Conservation (phyloP, 2,888 invertebrate genomes). For the Pardosa pseudoannulata region DNA sequence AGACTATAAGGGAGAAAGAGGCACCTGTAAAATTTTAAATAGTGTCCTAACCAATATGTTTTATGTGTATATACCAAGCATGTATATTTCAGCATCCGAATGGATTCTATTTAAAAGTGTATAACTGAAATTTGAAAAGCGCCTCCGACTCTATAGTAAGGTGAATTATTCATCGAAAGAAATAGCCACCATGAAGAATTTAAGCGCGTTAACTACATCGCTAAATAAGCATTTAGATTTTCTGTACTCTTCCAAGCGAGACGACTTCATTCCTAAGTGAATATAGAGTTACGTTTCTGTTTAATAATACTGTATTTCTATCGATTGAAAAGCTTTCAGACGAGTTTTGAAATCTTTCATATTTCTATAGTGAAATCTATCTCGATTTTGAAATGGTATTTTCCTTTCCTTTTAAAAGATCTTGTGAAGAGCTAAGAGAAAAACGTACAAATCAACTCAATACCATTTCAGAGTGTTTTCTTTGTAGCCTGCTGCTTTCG, state of each 20-base stretch:
- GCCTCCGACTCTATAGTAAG: too few species aligned
- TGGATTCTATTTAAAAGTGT: too few species aligned
- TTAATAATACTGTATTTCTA: slow-evolving; percentile 23
- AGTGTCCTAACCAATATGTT: too few species aligned
- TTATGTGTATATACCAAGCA: too few species aligned
- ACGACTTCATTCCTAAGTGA: not conserved
- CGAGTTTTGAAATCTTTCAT: slow-evolving; percentile 19
- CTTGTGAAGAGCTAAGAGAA: slow-evolving; percentile 29
- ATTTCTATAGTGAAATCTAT: slow-evolving; percentile 21
- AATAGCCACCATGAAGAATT: too few species aligned
- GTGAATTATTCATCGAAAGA: too few species aligned
- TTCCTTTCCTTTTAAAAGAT: slow-evolving; percentile 33
- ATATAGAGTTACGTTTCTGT: slow-evolving; percentile 11
- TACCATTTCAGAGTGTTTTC: slow-evolving; percentile 18
- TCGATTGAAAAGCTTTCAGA: slow-evolving; percentile 50
- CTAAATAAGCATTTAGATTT: too few species aligned
- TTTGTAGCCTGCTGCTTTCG: slow-evolving; percentile 8
- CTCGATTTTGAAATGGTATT: slow-evolving; percentile 38
- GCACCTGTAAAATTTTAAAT: too few species aligned
- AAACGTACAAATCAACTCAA: slow-evolving; percentile 40
- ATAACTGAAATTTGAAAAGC: too few species aligned
- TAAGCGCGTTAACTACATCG: too few species aligned
- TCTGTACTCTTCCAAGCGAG: not conserved
- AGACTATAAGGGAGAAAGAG: too few species aligned
- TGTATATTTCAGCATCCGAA: too few species aligned